A percentile compares a stretch with the other conserved stretches of the same genome.
These are phyloP conservation scores for Eospalax fontanierii DNA, from an alignment of 2,797 vertebrate genomes.

Conservation along the genomic window DNA sequence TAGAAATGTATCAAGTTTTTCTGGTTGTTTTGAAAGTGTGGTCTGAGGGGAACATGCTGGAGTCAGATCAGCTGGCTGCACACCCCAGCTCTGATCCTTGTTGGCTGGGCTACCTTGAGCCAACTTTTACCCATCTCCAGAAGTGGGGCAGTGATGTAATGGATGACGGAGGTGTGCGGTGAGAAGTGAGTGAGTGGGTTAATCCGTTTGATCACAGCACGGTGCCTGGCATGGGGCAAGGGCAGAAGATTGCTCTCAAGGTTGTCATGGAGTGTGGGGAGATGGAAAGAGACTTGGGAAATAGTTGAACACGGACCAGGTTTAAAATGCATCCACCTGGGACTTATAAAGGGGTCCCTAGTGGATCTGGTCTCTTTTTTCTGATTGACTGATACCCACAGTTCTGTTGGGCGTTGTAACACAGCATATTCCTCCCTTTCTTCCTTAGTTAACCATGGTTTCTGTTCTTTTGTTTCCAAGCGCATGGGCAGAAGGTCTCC, in stretches of 20 bases:
- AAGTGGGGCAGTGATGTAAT: rapidly evolving
- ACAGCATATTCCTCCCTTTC: not conserved
- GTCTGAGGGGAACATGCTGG: not conserved
- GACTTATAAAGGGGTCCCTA: not conserved
- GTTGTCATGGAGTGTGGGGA: not conserved
- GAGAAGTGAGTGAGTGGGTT: too few species aligned
- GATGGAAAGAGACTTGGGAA: not conserved
- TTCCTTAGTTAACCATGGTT: not conserved
- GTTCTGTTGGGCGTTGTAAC: not conserved
- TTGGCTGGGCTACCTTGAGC: not conserved
- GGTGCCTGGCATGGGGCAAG: not conserved
- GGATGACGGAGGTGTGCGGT: rapidly evolving
- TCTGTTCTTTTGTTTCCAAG: not conserved
- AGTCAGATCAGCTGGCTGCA: not conserved
- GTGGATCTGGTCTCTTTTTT: not conserved
- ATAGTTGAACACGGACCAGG: not conserved
- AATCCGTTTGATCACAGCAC: rapidly evolving
- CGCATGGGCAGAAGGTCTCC: not conserved
- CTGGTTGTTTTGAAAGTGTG: not conserved
- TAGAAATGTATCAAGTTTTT: not conserved
- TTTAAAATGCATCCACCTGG: not conserved
- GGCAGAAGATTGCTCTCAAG: not conserved
- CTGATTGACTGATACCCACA: not conserved
- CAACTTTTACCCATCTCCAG: not conserved
- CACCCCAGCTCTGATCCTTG: not conserved